A percentile compares a stretch with the other conserved stretches of the same genome.
Evolutionary conservation across 1,140 invertebrate species (phyloP).

Genomic region (Trachymyrmex septentrionalis): DNA sequence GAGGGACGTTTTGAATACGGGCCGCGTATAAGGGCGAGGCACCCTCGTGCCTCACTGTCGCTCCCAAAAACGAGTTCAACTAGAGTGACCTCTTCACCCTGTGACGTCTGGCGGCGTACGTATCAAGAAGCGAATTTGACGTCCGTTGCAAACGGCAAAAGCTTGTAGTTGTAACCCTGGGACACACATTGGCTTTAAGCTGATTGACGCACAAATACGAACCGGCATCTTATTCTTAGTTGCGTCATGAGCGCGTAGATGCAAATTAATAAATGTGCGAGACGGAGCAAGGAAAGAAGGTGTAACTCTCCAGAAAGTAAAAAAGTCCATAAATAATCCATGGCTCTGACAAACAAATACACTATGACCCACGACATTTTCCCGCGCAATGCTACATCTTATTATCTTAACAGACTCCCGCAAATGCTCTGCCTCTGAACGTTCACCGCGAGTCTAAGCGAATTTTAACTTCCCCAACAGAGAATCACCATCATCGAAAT

Average conservation of each 20-base stretch:
- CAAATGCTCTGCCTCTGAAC: not conserved
- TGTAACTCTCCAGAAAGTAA: not conserved
- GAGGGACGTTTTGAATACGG: slow-evolving; percentile 49
- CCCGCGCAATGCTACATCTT: not conserved
- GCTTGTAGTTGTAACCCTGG: not conserved
- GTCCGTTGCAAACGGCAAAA: not conserved
- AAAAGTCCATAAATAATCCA: not conserved
- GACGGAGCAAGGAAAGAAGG: not conserved
- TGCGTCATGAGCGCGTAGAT: not conserved
- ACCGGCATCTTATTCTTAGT: not conserved
- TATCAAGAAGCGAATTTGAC: slow-evolving; percentile 25
- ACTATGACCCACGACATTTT: not conserved
- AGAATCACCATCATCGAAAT: slow-evolving; percentile 6
- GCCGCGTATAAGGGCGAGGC: slow-evolving; percentile 5
- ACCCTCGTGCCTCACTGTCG: not conserved
- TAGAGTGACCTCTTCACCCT: slow-evolving; percentile 32
- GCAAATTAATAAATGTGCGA: slow-evolving; percentile 4
- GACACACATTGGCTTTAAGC: slow-evolving; percentile 38
- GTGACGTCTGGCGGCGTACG: not conserved
- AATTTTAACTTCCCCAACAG: not conserved
- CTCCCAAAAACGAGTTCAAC: slow-evolving; percentile 37
- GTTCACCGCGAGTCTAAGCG: not conserved
- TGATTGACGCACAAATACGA: slow-evolving; percentile 43
- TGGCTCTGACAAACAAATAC: not conserved
- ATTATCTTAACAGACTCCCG: not conserved